Evolutionary conservation across 2,113 vertebrate species (phyloP).

Genomic region (Siniperca knerii): DNA sequence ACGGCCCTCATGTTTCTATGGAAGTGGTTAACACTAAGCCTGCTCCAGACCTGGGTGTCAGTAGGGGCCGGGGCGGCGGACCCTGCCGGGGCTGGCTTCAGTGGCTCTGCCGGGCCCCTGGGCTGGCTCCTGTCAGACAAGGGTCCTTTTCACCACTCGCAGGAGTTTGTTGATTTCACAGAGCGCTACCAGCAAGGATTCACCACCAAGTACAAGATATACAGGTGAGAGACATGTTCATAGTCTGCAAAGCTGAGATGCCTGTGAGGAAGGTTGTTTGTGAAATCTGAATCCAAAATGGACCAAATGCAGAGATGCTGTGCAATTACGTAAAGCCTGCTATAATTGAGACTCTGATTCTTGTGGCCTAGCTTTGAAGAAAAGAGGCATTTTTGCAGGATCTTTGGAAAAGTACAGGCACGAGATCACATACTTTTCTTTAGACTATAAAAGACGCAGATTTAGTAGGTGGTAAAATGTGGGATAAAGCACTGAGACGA

Average conservation of each 20-base stretch:
- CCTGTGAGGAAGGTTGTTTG: not conserved
- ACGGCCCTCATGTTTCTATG: conserved; percentile 98
- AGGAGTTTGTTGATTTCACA: conserved; percentile 87
- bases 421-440: conserved; percentile 16
- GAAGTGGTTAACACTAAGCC: conserved; percentile 95
- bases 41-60: conserved; percentile 94
- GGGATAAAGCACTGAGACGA: conserved; percentile 39
- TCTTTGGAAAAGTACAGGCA: not conserved
- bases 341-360: not conserved
- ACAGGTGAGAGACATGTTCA: conserved; percentile 80
- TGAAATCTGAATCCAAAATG: not conserved
- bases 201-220: conserved; percentile 89
- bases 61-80: conserved; percentile 72
- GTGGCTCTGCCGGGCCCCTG: conserved; percentile 84
- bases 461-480: conserved; percentile 50
- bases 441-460: conserved; percentile 26
- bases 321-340: too few species aligned
- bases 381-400: not conserved
- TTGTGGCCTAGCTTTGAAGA: not conserved
- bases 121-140: conserved; percentile 88
- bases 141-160: conserved; percentile 87
- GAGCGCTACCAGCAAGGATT: conserved; percentile 88
- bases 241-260: not conserved
- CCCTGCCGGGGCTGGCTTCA: conserved; percentile 88
- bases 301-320: not conserved